Percentiles rank a stretch among this genome's conserved stretches.
Evolutionary conservation across 2,797 vertebrate species (phyloP).

Genomic region (Geotria australis): DNA sequence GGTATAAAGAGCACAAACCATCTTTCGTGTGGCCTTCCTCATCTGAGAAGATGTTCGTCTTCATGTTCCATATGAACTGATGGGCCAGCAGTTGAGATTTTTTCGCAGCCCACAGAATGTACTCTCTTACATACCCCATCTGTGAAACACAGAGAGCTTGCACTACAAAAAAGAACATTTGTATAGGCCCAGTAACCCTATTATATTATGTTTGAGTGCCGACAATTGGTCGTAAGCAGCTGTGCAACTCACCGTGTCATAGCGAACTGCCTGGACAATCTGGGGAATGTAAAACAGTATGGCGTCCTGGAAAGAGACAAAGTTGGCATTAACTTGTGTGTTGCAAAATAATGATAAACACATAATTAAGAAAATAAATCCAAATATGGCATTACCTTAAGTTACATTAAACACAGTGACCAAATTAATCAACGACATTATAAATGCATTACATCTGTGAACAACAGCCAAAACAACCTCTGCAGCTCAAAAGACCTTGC

Average conservation of each 20-base stretch:
- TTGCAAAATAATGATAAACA: background rate
- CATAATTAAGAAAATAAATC: too few species aligned
- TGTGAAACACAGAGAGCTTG: conserved; percentile 7
- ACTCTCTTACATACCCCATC: conserved; percentile 94
- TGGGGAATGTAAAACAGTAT: conserved; percentile 17
- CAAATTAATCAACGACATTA: too few species aligned
- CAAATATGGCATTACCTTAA: too few species aligned
- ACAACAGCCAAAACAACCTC: too few species aligned
- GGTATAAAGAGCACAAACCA: conserved; percentile 11
- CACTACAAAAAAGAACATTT: conserved; percentile 1
- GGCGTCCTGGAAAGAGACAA: background rate
- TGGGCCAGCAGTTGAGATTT: conserved; percentile 85
- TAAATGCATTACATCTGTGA: too few species aligned
- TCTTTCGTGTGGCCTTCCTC: conserved; percentile 84
- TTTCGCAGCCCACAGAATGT: conserved; percentile 81
- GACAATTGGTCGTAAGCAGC: background rate
- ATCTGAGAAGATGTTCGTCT: conserved; percentile 77
- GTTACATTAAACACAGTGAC: too few species aligned
- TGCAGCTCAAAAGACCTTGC: too few species aligned
- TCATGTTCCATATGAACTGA: conserved; percentile 99
- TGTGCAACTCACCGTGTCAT: conserved; percentile 46
- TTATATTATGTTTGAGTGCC: too few species aligned
- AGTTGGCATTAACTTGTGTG: background rate
- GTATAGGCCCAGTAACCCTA: too few species aligned
- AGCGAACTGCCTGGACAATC: conserved; percentile 81